These are phyloP conservation scores for Venturia canescens DNA, from an alignment of 1,140 invertebrate species.

Conservation along the genomic window DNA sequence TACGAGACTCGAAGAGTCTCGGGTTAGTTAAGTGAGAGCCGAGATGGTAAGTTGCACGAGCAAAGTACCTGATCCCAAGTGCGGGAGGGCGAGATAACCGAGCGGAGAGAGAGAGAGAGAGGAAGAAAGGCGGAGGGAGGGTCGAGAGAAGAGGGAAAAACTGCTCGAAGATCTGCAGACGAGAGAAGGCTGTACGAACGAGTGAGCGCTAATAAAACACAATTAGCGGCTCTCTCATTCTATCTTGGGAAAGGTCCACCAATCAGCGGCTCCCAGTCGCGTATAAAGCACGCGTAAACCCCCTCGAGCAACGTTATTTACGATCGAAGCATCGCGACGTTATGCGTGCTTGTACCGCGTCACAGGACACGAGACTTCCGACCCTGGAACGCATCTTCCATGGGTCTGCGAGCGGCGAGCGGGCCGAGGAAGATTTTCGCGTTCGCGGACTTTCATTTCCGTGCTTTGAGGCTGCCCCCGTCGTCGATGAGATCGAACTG, in stretches of 20 bases:
- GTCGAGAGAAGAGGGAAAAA: constrained; percentile 7
- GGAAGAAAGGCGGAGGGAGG: constrained; percentile 35
- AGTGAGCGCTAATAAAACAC: constrained; percentile 74
- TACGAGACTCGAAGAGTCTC: constrained; percentile 57
- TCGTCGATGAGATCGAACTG: no score
- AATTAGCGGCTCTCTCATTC: constrained; percentile 66
- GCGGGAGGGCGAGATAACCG: not conserved
- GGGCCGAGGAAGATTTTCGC: no score
- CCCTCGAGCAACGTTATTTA: constrained; percentile 69
- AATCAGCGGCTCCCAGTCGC: constrained; percentile 68
- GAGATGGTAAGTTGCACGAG: constrained; percentile 49
- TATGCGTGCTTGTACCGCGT: constrained; percentile 56
- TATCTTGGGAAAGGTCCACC: constrained; percentile 55
- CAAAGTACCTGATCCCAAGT: constrained; percentile 32
- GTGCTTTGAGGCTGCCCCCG: no score
- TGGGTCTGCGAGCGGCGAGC: no score
- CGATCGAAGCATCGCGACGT: constrained; percentile 60
- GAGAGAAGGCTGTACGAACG: constrained; percentile 25
- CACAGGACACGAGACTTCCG: not conserved
- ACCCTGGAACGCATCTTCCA: no score
- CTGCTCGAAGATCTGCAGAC: constrained; percentile 13
- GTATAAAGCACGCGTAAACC: constrained; percentile 63
- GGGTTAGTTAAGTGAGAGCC: constrained; percentile 68
- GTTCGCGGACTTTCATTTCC: no score
- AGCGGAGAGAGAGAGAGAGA: not conserved